These are phyloP conservation scores for Microcebus murinus DNA, from an alignment of 2,113 vertebrate genomes.

Conservation along the genomic window DNA sequence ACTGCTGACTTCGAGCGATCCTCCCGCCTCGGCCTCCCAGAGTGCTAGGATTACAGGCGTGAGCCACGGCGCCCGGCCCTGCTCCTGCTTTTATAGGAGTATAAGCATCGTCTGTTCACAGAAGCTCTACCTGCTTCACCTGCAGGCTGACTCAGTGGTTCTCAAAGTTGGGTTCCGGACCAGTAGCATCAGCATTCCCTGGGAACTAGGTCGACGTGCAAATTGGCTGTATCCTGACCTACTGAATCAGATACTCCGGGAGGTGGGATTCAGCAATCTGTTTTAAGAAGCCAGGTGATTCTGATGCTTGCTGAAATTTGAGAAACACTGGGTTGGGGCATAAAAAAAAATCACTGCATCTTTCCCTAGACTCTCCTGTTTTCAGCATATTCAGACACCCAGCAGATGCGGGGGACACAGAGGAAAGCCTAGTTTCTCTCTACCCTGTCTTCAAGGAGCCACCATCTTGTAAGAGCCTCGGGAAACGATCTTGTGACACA, in stretches of 20 bases:
- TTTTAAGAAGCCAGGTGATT: background rate
- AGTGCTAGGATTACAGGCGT: no score
- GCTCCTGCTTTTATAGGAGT: background rate
- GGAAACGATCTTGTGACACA: background rate
- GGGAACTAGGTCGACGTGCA: background rate
- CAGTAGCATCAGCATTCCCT: background rate
- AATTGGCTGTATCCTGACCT: background rate
- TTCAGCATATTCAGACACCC: background rate
- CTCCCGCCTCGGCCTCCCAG: no score
- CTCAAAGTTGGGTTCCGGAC: background rate
- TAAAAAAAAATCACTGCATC: background rate
- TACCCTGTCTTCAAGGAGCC: background rate
- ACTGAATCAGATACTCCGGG: background rate
- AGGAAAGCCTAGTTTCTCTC: conserved; percentile 16
- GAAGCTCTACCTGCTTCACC: background rate
- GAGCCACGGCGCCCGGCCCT: background rate
- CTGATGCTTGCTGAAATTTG: background rate
- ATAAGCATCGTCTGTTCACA: background rate
- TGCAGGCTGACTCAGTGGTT: background rate
- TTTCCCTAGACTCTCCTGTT: background rate
- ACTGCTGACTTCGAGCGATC: no score
- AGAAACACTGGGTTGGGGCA: background rate
- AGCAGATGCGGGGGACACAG: background rate
- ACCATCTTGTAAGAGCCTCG: background rate
- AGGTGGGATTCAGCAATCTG: background rate